Percentiles rank a stretch among this genome's conserved stretches.
Evolutionary conservation across 2,888 invertebrate genomes (phyloP).

Genomic region (Mythimna ferrago): DNA sequence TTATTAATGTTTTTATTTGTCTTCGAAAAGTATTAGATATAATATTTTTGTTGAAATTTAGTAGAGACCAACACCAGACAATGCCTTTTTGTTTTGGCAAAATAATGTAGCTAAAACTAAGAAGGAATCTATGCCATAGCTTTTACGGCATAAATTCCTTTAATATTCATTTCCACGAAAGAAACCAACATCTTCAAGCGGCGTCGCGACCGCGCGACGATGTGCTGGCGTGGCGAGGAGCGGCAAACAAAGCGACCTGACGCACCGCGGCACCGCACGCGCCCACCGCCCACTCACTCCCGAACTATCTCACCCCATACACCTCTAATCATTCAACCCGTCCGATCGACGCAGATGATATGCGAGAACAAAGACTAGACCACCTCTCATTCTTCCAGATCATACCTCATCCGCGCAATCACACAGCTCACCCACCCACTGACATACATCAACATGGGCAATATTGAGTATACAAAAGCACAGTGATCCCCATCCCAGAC

Average conservation of each 20-base stretch:
- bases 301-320: constrained; percentile 47
- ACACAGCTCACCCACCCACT: constrained; percentile 4
- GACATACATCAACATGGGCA: constrained; percentile 7
- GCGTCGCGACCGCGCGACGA: background rate
- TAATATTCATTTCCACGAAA: constrained; percentile 22
- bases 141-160: background rate
- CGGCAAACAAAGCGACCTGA: constrained; percentile 53
- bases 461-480: constrained; percentile 28
- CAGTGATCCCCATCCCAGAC: constrained; percentile 32
- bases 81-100: background rate
- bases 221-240: constrained; percentile 45
- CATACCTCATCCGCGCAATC: constrained; percentile 21
- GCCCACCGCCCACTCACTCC: constrained; percentile 25
- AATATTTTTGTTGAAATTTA: background rate
- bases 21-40: too few relatives aligned
- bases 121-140: background rate
- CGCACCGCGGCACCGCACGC: constrained; percentile 29
- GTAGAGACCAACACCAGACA: background rate
- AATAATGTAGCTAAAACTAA: constrained; percentile 2
- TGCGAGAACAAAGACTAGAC: constrained; percentile 45
- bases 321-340: constrained; percentile 53
- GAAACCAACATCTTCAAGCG: constrained; percentile 36
- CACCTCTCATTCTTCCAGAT: constrained; percentile 37
- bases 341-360: constrained; percentile 42
- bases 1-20: too few relatives aligned